Percentiles rank a stretch among this genome's conserved stretches.
These are phyloP conservation scores for Cranoglanis bouderius DNA, from an alignment of 2,113 vertebrate genomes.

Conservation along the genomic window DNA sequence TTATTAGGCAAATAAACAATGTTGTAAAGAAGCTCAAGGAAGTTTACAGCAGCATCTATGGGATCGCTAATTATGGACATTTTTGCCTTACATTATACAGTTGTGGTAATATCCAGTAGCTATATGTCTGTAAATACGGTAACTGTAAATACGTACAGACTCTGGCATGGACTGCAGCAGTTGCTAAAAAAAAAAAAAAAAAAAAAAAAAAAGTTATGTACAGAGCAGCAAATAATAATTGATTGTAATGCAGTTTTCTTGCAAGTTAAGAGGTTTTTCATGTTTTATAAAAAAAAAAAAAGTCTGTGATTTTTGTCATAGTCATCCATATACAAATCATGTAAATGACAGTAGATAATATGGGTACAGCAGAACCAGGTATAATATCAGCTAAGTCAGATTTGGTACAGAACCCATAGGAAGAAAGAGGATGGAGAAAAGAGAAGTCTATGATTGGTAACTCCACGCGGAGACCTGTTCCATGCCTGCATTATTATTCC, in stretches of 20 bases:
- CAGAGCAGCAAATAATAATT: not conserved
- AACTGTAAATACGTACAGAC: not conserved
- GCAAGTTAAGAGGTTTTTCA: not conserved
- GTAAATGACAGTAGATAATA: not conserved
- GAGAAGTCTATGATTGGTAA: not conserved
- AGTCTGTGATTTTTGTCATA: not conserved
- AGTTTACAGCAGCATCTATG: not conserved
- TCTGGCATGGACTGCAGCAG: not conserved
- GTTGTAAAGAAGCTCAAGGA: not conserved
- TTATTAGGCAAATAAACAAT: not conserved
- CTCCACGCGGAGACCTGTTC: not conserved
- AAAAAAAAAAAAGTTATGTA: no score
- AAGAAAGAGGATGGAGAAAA: not conserved
- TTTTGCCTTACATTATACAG: not conserved
- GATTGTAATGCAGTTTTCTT: not conserved
- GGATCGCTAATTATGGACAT: not conserved
- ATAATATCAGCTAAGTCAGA: not conserved
- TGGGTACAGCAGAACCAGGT: not conserved
- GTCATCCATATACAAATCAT: not conserved
- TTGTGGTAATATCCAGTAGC: not conserved
- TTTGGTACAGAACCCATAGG: not conserved
- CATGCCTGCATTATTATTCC: not conserved
- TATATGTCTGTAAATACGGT: not conserved
- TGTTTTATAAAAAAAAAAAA: not conserved
- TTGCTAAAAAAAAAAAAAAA: not conserved